Base-by-base conservation (phyloP, 2,888 invertebrate species). In the Stenolophus ochropezus region DNA sequence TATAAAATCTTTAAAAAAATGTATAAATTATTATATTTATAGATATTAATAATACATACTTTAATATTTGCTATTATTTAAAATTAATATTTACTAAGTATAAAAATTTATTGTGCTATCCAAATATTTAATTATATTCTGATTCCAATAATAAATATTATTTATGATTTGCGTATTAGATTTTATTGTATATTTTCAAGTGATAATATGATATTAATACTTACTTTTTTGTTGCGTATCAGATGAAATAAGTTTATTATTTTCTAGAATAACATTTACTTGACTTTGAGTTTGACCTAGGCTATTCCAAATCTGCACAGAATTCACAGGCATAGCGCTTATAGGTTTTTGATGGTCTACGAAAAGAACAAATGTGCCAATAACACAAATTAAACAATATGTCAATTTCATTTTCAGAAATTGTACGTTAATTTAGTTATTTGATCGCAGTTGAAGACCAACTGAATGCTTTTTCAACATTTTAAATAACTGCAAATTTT, bases 351-450 rank as follows among this genome's bases (percentile, higher is more conserved):
- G 27, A 58, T 33, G 20, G 14, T 76, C 76, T 18, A 18, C 56
- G 4, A 56, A 56, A 3, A 76, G 14, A 18, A 76, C 58, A 27
- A 76, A 76, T 11, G 76, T 76, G 8, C 56, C 58, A 33, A 76
- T 53, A 20, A 76, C 20, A 58, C 53, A 76, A 27, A 76, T 56
- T 16, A 53, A 18, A 73, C 73, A 73, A 49, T 23, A 49, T 11
- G 21, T 6, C 8, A 73, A 20, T 73, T 73, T 73, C 73, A 73
- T 73, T 21, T 73, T 73, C n/a, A 18, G 18, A 8, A 47, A 16
- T 33, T 65, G 21, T 11, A 27, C 11, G 25, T 21, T 56, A 56
- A 21, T 56, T 56, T 33, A 18, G 65, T 33, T 69, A 16, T 16
- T 65, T 33, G 23, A 25, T 4, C 6, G 20, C 4, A 33, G 65